Conservation (phyloP, 2,113 vertebrate genomes). For the Terrapene triunguis region DNA sequence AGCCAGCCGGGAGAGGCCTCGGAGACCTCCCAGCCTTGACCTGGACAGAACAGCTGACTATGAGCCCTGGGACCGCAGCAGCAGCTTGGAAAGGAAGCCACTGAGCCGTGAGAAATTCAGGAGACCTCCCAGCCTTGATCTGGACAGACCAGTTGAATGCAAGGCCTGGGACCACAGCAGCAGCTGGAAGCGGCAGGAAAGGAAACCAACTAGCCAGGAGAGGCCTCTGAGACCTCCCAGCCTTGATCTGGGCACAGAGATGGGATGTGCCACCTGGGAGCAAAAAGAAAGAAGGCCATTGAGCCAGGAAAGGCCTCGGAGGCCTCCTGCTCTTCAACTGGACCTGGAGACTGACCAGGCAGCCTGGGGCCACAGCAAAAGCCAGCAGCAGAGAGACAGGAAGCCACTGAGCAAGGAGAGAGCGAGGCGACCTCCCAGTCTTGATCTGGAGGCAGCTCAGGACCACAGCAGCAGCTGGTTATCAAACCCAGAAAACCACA, state of each 20-base stretch:
- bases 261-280: not conserved
- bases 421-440: conserved; percentile 71
- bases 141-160: not conserved
- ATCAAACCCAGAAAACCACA: conserved; percentile 2
- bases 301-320: conserved; percentile 74
- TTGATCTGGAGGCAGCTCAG: conserved; percentile 55
- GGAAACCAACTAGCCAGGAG: conserved; percentile 70
- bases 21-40: conserved; percentile 36
- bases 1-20: not conserved
- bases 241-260: conserved; percentile 68
- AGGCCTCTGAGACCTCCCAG: conserved; percentile 76
- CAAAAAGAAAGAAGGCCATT: not conserved
- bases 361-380: not conserved
- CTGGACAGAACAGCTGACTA: conserved; percentile 8
- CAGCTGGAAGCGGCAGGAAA: conserved; percentile 4
- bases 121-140: conserved; percentile 34
- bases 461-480: not conserved
- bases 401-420: conserved; percentile 73
- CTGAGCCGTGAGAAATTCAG: not conserved
- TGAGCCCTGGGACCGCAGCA: not conserved
- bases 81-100: not conserved
- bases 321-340: not conserved
- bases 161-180: not conserved
- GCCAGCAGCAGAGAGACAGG: not conserved
- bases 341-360: not conserved